These are phyloP conservation scores for Spongilla lacustris DNA, from an alignment of 37 sponge, comb jelly and placozoan species.

Conservation along the genomic window DNA sequence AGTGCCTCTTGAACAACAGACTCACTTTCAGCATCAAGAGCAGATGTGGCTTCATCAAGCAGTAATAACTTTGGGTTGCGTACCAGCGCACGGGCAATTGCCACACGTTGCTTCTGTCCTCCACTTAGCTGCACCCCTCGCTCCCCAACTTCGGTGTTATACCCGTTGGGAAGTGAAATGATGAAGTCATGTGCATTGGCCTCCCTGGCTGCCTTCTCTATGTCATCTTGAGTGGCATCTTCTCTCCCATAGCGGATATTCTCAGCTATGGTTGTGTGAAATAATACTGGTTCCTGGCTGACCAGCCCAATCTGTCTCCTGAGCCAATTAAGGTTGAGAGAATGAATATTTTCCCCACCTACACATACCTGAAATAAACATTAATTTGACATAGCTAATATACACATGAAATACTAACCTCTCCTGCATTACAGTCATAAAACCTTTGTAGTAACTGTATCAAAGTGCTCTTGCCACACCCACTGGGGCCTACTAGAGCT, in stretches of 20 bases:
- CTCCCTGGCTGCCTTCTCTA: slow-evolving; percentile 76
- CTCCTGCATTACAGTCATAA: slow-evolving; percentile 63
- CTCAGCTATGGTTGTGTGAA: slow-evolving; percentile 93
- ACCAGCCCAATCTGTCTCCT: slow-evolving; percentile 82
- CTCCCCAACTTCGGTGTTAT: slow-evolving; percentile 82
- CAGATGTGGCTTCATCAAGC: slow-evolving; percentile 94
- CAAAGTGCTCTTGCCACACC: slow-evolving; percentile 87
- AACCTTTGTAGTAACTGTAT: slow-evolving; percentile 80
- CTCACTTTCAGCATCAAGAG: slow-evolving; percentile 92
- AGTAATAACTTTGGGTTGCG: slow-evolving; percentile 83
- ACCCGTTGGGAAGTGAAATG: slow-evolving; percentile 73
- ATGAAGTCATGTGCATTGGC: slow-evolving; percentile 93
- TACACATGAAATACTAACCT: slow-evolving; percentile 19
- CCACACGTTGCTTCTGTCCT: slow-evolving; percentile 95
- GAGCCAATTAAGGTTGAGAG: slow-evolving; percentile 82
- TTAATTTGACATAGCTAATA: slow-evolving; percentile 11
- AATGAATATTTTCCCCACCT: slow-evolving; percentile 61
- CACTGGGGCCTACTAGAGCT: slow-evolving; percentile 87
- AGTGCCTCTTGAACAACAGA: slow-evolving; percentile 85
- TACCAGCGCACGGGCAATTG: slow-evolving; percentile 92
- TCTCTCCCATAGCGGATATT: slow-evolving; percentile 87
- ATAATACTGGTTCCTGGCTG: slow-evolving; percentile 86
- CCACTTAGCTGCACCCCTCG: slow-evolving; percentile 85
- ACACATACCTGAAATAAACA: slow-evolving; percentile 48
- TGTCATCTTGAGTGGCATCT: slow-evolving; percentile 68